Conservation (phyloP, 2,888 invertebrate genomes). For the Protonemura montana region DNA sequence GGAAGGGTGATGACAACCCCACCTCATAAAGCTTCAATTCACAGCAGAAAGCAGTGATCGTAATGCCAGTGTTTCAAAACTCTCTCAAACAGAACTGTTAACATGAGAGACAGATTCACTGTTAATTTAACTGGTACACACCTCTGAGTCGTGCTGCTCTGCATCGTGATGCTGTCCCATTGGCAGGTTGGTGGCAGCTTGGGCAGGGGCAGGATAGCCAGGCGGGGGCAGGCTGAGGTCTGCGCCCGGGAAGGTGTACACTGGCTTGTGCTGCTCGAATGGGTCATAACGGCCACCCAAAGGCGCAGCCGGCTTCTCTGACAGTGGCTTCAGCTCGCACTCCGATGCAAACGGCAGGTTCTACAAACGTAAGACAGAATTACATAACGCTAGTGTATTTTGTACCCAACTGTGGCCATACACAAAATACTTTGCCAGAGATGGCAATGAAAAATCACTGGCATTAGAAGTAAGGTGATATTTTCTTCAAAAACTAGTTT, state of each 20-base stretch:
- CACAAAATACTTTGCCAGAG: too few species aligned
- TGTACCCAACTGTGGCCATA: too few species aligned
- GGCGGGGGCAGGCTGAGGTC: conserved; percentile 62
- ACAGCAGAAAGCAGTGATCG: too few species aligned
- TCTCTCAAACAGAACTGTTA: too few species aligned
- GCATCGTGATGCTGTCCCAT: conserved; percentile 54
- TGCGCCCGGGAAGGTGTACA: conserved; percentile 50
- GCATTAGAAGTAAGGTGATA: too few species aligned
- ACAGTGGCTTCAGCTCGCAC: conserved; percentile 67
- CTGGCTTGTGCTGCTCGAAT: conserved; percentile 48
- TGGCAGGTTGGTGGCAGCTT: conserved; percentile 52
- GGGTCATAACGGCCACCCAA: conserved; percentile 41
- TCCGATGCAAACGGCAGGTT: conserved; percentile 71
- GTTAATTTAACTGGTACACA: too few species aligned
- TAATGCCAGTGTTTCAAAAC: too few species aligned
- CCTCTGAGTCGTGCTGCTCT: conserved; percentile 69
- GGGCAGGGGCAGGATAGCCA: conserved; percentile 58
- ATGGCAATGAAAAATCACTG: too few species aligned
- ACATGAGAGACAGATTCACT: too few species aligned
- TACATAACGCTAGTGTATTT: conserved; percentile 35
- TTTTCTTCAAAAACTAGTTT: too few species aligned
- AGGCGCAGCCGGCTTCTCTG: conserved; percentile 45
- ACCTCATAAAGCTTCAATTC: too few species aligned
- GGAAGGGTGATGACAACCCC: too few species aligned
- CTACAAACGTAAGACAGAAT: conserved; percentile 56